Base-by-base conservation (phyloP, 2,113 vertebrate genomes). In the Alaudala cheleensis region DNA sequence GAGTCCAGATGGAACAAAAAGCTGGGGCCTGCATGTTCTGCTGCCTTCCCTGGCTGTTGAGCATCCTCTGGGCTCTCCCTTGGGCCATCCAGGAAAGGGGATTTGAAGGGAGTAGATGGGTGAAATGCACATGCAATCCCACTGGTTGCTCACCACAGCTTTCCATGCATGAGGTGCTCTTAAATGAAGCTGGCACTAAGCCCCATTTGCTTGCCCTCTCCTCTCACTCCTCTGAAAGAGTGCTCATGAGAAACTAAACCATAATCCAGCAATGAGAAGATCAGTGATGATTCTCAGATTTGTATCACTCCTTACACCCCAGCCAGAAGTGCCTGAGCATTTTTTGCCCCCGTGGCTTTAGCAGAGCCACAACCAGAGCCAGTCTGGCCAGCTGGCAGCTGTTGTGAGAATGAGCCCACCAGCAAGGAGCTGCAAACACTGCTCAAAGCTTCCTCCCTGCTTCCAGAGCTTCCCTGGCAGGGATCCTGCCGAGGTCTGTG, bases 301-400 rank as follows among this genome's bases (percentile, higher is more conserved):
- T 26, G 28, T 29, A 11, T 40, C 13, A 12, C 6, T 73, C 77
- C 61, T 86, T 18, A 51, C 60, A 67, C 14, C 44, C 34, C 33
- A 44, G 7, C 10, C 44, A 80, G 62, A 66, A 19, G 33, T 4
- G 18, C 50, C 60, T 9, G 13, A 65, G 74, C 29, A n/a, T 28
- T 73, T 72, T 23, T 20, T 28, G 33, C 11, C 29, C 29, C 29
- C 5, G 1, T 5, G 50, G 29, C 51, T 93, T 62, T n/a, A 9
- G 11, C 42, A 66, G 40, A 6, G 15, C 73, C 22, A 14, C 0
- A 1, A 3, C 13, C 28, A 1, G 6, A 33, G 44, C 1, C 56
- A 17, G 17, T 4, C 15, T 21, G 23, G 19, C 23, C 11, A 66
- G 42, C 24, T 18, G 40, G 29, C 31, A 45, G 25, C 2, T 39